Evolutionary conservation across 1,140 invertebrate genomes (phyloP), one percentile per base, ranked within the genome.

Genomic region (Drosophila punjabiensis): DNA sequence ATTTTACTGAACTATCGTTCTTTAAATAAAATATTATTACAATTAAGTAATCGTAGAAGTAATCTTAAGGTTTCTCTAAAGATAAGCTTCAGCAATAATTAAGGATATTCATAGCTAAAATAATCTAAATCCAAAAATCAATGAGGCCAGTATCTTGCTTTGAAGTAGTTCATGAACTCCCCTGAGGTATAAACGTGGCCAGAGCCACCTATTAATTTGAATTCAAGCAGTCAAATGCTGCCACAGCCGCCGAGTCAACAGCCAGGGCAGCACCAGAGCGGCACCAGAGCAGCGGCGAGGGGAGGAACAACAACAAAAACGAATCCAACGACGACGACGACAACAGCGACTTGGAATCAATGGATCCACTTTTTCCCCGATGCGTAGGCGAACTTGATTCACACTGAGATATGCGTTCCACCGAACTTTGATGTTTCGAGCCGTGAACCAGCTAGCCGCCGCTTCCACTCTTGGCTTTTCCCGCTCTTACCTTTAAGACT

Each of bases 361-460:
- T 89, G 85, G 86, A 84, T 89, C 85, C 85, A 89, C 86, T 89
- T 89, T 85, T 89, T 90, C 73, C 73, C 67, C 41, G 60, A 70
- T 89, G 86, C 86, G 86, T 89, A 89, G 86, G 86, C 86, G 86
- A 89, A 89, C 86, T 89, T 75, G 86, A 89, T 89, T 89, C 82
- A 80, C 82, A 74, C 86, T 89, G 82, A 89, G 86, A 89, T 89
- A 89, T 80, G 86, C 86, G 86, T 89, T 89, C 86, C 86, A 89
- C 85, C 85, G 87, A 89, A 89, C 86, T 89, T 89, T 89, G 82
- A 90, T 89, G 87, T 90, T 80, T 74, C 70, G 35, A 75, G 83
- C 76, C 87, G 83, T 85, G 85, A 76, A 81, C 70, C 77, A 85
- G 78, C 85, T 71, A n/a, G 50, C 61, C 32, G 45, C 61, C 37